A percentile compares a stretch with the other conserved stretches of the same genome.
These are phyloP conservation scores for Lepidocyrtinus sp. DNA, from an alignment of 2,888 invertebrate genomes.

Conservation along the genomic window DNA sequence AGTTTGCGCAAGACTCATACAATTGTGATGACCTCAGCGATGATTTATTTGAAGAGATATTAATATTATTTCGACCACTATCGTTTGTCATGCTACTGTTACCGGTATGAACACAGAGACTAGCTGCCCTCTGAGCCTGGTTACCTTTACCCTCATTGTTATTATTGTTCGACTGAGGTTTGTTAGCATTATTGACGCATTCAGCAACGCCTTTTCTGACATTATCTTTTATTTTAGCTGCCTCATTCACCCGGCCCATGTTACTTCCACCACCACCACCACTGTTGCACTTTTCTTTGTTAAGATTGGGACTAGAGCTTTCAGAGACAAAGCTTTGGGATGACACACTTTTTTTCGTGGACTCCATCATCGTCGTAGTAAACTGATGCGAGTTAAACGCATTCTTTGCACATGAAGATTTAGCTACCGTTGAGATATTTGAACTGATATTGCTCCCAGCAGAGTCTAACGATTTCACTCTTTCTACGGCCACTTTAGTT, in stretches of 20 bases:
- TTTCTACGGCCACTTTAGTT: constrained; percentile 65
- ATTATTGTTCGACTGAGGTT: neutral
- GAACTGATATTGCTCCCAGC: constrained; percentile 37
- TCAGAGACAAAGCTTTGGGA: constrained; percentile 30
- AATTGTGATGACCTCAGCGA: constrained; percentile 46
- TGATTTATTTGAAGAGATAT: constrained; percentile 31
- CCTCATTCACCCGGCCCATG: constrained; percentile 36
- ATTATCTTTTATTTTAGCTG: constrained; percentile 27
- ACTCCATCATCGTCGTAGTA: constrained; percentile 26
- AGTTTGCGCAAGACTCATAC: constrained; percentile 41
- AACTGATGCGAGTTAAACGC: neutral
- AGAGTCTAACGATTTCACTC: constrained; percentile 65
- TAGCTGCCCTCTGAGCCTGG: constrained; percentile 63
- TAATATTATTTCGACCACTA: constrained; percentile 23
- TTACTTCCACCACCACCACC: neutral
- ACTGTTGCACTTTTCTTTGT: constrained; percentile 19
- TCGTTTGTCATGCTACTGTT: neutral
- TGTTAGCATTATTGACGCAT: constrained; percentile 19
- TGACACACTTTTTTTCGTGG: constrained; percentile 52
- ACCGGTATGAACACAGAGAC: constrained; percentile 59
- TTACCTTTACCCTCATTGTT: constrained; percentile 37
- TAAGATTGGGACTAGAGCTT: constrained; percentile 40
- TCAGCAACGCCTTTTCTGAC: constrained; percentile 19
- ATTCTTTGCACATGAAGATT: constrained; percentile 40
- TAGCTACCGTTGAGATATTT: neutral